Conservation (phyloP, 2,888 invertebrate species). For the Sympetrum striolatum region DNA sequence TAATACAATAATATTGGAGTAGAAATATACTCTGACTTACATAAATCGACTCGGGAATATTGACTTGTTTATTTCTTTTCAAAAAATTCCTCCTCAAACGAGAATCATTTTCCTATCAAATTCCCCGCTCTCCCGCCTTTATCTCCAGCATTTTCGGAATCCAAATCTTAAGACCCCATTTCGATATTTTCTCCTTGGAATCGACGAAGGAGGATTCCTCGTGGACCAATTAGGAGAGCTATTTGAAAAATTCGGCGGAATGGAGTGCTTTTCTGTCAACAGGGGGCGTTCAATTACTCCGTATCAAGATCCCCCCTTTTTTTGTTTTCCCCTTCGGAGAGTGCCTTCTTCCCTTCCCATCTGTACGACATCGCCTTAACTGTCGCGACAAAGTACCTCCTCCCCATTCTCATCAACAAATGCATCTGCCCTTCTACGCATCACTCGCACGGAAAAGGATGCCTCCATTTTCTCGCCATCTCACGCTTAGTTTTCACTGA, state of each 20-base stretch:
- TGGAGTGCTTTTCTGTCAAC: neutral
- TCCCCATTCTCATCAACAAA: neutral
- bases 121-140: neutral
- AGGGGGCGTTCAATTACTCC: neutral
- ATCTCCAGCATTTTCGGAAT: neutral
- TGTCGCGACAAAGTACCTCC: slow-evolving; percentile 16
- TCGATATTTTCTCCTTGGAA: neutral
- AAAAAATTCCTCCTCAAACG: neutral
- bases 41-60: neutral
- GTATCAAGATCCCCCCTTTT: neutral
- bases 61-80: no score
- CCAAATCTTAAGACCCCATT: neutral
- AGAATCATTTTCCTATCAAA: no score
- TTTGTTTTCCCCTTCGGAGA: neutral
- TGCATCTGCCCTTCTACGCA: neutral
- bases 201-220: neutral
- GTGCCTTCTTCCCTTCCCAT: neutral
- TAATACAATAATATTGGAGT: no score
- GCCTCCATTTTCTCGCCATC: no score
- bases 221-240: neutral
- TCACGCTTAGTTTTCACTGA: no score
- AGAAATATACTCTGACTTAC: neutral
- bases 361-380: slow-evolving; percentile 26
- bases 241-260: slow-evolving; percentile 39
- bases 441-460: neutral